Evolutionary conservation across 2,888 invertebrate species (phyloP).

Genomic region (Aphelenchoides bicaudatus): DNA sequence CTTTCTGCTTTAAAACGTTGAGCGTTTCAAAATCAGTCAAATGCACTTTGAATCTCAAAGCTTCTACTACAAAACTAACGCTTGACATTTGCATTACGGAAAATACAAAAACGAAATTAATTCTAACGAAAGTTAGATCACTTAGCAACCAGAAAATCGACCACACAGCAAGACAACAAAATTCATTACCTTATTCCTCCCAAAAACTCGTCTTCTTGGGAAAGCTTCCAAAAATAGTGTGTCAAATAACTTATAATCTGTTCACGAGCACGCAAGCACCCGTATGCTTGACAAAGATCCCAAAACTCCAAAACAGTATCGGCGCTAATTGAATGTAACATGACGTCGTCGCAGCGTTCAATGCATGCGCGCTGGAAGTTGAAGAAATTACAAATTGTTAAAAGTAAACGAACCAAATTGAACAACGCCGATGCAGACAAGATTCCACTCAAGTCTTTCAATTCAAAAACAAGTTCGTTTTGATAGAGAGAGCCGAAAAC

Average conservation of each 20-base stretch:
- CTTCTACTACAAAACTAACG: too few species aligned
- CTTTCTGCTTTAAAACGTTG: too few species aligned
- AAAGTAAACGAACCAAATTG: conserved; percentile 31
- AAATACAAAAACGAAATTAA: too few species aligned
- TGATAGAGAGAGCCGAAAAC: conserved; percentile 49
- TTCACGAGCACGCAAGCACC: conserved; percentile 13
- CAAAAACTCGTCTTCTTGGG: conserved; percentile 30
- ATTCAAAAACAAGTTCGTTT: conserved; percentile 49
- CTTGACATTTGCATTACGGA: too few species aligned
- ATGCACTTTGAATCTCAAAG: too few species aligned
- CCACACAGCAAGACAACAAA: too few species aligned
- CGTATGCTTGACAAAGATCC: conserved; percentile 37
- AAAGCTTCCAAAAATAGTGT: conserved; percentile 39
- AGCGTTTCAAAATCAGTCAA: too few species aligned
- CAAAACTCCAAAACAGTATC: conserved; percentile 35
- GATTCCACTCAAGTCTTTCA: conserved; percentile 40
- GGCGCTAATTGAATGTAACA: conserved; percentile 33
- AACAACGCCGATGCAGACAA: conserved; percentile 44
- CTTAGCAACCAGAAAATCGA: too few species aligned
- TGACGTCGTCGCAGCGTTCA: conserved; percentile 38
- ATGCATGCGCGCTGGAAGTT: conserved; percentile 36
- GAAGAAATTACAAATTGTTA: conserved; percentile 15
- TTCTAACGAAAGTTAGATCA: too few species aligned
- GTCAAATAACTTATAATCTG: conserved; percentile 24
- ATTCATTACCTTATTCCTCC: conserved; percentile 26